phyloP scores from a whole-genome alignment of 2,888 invertebrate species.

The Agriopis aurantiaria region DNA sequence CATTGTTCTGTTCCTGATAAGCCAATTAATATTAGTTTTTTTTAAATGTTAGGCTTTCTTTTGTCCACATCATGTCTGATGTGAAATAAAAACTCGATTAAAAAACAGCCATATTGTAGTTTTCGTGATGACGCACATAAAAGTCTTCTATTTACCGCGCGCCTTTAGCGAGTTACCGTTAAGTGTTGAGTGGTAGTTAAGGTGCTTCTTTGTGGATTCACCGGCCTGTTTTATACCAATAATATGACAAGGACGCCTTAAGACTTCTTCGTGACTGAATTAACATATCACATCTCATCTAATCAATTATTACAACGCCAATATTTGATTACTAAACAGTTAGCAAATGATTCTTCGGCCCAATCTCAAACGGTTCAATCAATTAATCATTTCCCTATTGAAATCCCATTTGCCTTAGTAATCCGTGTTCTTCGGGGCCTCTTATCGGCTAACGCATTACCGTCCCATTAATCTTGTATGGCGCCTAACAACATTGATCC shows the following conservation, averaged over 20 bases:
- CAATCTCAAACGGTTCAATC: constrained; percentile 24
- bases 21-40: too few species aligned
- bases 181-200: too few species aligned
- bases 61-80: too few species aligned
- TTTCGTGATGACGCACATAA: too few species aligned
- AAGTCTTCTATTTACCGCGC: too few species aligned
- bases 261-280: neutral
- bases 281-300: neutral
- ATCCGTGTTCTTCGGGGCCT: constrained; percentile 40
- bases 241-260: neutral
- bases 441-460: constrained; percentile 39
- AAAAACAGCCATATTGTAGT: too few species aligned
- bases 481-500: constrained; percentile 29
- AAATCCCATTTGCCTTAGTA: constrained; percentile 36
- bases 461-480: constrained; percentile 41
- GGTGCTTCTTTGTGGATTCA: too few species aligned
- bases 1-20: too few species aligned
- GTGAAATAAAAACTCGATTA: too few species aligned
- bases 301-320: constrained; percentile 5
- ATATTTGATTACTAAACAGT: constrained; percentile 15
- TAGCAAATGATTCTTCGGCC: constrained; percentile 15
- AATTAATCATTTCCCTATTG: constrained; percentile 34
- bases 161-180: too few species aligned
- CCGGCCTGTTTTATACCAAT: neutral
- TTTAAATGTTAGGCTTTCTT: too few species aligned